A percentile compares a stretch with the other conserved stretches of the same genome.
phyloP scores from a whole-genome alignment of 2,888 invertebrate species.

The Tenodera sinensis region DNA sequence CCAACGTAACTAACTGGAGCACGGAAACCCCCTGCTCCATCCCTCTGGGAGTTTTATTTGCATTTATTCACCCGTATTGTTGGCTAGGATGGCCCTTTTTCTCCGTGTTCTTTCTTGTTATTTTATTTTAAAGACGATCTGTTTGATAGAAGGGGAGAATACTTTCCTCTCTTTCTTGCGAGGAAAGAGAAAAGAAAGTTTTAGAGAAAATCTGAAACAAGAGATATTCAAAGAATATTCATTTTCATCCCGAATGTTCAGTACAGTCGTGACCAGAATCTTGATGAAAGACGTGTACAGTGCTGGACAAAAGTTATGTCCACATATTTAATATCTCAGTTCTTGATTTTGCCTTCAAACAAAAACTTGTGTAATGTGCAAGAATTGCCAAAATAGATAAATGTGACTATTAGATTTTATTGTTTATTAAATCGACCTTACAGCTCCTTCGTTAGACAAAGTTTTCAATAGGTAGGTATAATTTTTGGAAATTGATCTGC shows the following conservation, averaged over 20 bases:
- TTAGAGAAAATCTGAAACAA: background rate
- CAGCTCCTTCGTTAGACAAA: no score
- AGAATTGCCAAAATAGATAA: no score
- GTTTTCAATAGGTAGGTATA: no score
- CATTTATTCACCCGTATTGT: constrained; percentile 14
- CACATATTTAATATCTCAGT: no score
- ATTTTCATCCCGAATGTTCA: background rate
- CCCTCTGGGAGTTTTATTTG: constrained; percentile 11
- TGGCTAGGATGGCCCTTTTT: background rate
- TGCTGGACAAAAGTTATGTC: background rate
- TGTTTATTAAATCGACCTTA: no score
- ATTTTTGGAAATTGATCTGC: no score
- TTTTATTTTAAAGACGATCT: constrained; percentile 7
- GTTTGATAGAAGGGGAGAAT: background rate
- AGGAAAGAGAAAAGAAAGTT: background rate
- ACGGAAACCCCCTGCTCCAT: background rate
- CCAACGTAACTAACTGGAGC: constrained; percentile 18
- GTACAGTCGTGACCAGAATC: background rate
- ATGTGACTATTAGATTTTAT: no score
- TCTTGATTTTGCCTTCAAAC: no score
- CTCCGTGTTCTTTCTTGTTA: background rate
- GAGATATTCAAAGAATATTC: background rate
- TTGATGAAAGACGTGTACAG: background rate
- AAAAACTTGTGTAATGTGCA: no score
- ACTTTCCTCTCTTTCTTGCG: no score